phyloP scores from a whole-genome alignment of 2,888 invertebrate genomes.

The Acanthococcus lagerstroemiae region DNA sequence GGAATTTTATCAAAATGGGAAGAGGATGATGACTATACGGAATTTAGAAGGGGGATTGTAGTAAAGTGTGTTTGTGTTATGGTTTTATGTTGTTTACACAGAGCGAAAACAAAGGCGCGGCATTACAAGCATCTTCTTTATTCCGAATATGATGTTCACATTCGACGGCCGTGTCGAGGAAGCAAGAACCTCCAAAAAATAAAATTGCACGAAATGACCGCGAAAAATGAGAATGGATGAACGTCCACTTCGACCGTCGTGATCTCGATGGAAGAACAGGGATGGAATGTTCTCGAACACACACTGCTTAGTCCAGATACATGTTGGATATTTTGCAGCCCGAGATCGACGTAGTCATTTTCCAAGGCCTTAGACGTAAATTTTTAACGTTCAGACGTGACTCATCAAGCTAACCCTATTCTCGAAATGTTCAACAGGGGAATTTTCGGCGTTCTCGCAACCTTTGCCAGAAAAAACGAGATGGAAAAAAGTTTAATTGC shows the following conservation, averaged over 20 bases:
- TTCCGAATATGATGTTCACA: constrained; percentile 1
- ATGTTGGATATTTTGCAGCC: too few relatives aligned
- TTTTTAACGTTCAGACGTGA: neutral
- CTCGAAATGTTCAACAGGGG: neutral
- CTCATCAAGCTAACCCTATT: neutral
- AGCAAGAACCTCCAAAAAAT: neutral
- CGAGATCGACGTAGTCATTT: too few relatives aligned
- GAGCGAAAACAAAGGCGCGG: constrained; percentile 24
- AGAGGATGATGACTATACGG: constrained; percentile 8
- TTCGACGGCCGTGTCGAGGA: neutral
- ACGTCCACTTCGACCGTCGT: too few relatives aligned
- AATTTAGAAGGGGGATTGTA: constrained; percentile 13
- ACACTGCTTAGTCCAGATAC: too few relatives aligned
- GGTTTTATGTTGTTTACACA: constrained; percentile 26
- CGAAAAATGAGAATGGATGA: neutral
- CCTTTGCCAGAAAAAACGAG: neutral
- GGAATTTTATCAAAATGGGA: neutral
- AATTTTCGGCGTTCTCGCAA: neutral
- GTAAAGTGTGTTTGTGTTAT: constrained; percentile 26
- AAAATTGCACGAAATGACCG: neutral
- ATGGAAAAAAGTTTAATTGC: neutral
- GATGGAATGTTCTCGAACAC: too few relatives aligned
- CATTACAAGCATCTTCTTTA: constrained; percentile 20
- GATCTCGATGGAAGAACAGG: too few relatives aligned
- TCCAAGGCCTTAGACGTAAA: neutral